Conservation (phyloP, 2,888 invertebrate genomes). For the Nymphalis polychloros region DNA sequence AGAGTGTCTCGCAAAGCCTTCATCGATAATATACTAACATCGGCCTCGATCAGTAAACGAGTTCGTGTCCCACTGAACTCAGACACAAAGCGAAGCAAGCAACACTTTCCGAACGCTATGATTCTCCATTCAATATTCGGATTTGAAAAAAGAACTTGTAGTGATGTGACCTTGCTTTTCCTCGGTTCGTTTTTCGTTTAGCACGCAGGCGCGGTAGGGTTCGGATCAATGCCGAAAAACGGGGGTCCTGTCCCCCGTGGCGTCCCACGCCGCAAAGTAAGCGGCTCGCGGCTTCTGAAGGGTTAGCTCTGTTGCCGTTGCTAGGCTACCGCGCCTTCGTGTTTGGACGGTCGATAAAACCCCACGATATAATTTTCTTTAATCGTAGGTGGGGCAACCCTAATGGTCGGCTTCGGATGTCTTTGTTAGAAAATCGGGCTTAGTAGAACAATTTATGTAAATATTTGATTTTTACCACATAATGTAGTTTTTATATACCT, state of each 20-base stretch:
- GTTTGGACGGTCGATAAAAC: slow-evolving; percentile 66
- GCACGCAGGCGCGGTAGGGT: slow-evolving; percentile 76
- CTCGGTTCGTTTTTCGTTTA: slow-evolving; percentile 75
- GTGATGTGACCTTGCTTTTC: slow-evolving; percentile 79
- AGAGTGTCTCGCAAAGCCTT: neutral
- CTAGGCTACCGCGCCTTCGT: slow-evolving; percentile 71
- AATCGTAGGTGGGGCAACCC: slow-evolving; percentile 55
- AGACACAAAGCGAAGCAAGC: slow-evolving; percentile 53
- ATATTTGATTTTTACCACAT: no score
- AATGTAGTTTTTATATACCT: no score
- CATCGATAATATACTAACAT: slow-evolving; percentile 11
- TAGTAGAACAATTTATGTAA: slow-evolving; percentile 16
- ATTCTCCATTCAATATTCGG: slow-evolving; percentile 77
- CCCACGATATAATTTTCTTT: slow-evolving; percentile 74
- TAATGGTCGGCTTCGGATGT: slow-evolving; percentile 45
- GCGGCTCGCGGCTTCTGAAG: slow-evolving; percentile 76
- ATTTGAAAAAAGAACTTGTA: slow-evolving; percentile 77
- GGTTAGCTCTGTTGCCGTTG: slow-evolving; percentile 73
- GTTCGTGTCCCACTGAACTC: slow-evolving; percentile 60
- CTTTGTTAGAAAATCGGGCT: slow-evolving; percentile 22
- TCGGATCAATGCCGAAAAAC: slow-evolving; percentile 80
- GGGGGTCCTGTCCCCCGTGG: slow-evolving; percentile 65
- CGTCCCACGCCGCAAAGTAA: slow-evolving; percentile 70
- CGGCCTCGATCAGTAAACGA: slow-evolving; percentile 38
- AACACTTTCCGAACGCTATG: slow-evolving; percentile 66